Base-by-base conservation (phyloP, 2,113 vertebrate genomes). In the Gracilinanus agilis region DNA sequence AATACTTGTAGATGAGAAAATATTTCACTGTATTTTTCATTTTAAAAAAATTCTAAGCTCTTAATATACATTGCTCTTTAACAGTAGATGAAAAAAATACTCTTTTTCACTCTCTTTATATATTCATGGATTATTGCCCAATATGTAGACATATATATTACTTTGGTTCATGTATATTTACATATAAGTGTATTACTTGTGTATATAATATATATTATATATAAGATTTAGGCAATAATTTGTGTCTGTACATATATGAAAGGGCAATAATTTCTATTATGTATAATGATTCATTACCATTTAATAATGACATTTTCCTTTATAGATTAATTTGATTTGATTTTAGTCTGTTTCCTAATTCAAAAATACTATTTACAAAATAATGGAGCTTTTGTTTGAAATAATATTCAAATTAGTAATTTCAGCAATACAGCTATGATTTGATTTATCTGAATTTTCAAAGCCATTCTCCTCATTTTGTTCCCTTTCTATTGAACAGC, bases 281-380 rank as follows among this genome's bases (percentile, higher is more conserved):
- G 89, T 53, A 49, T 19, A 44, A 9, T 88, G 75, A 34, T 27
- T 23, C 54, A 90, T 83, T 83, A 9, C 2, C 75, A 44, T 54
- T 44, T 44, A 55, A 92, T 90, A 2, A 55, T 67, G 23, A 53
- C n/a, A 49, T 75, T 21, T 0, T 54, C 54, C 75, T 58, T 34
- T 3, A 49, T 0, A 44, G 16, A 56, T 96, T 89, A 89, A 67
- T 49, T 93, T 12, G 7, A 90, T 55, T 19, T 53, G 89, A 83
- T 93, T 34, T 92, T 93, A 90, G 9, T 12, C 53, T 83, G 89
- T 93, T 93, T 90, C 0, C 4, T 55, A 44, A 21, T 13, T 89
- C 27, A 83, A 94, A 94, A 89, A 44, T 27, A 89, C 58, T n/a
- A 6, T 89, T 92, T 94, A 5, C 44, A 90, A 91, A 90, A 75